phyloP scores from a whole-genome alignment of 2,797 vertebrate species.

The Micrastur ruficollis region DNA sequence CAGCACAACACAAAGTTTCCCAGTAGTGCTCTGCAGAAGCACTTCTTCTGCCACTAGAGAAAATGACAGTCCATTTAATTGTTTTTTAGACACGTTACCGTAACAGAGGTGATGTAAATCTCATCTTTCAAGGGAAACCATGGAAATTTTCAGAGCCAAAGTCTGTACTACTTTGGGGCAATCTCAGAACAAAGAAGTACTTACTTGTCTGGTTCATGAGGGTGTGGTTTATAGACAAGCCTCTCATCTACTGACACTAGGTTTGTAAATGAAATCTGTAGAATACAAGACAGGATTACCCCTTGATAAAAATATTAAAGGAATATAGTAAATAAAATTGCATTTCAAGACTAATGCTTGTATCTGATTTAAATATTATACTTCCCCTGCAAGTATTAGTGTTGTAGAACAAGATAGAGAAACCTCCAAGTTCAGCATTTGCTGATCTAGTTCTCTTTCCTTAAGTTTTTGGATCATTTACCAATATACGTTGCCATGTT shows the following conservation, averaged over 20 bases:
- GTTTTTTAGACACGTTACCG: background rate
- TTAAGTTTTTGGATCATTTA: background rate
- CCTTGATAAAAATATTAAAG: background rate
- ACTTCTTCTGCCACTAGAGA: background rate
- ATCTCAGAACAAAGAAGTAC: background rate
- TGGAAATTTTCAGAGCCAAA: background rate
- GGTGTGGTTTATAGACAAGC: conserved; percentile 93
- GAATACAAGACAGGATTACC: background rate
- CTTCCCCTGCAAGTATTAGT: background rate
- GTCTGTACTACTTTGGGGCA: background rate
- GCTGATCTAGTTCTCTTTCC: background rate
- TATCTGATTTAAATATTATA: background rate
- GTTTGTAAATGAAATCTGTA: conserved; percentile 94
- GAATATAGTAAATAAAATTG: background rate
- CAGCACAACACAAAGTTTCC: background rate
- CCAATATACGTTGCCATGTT: background rate
- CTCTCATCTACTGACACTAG: conserved; percentile 95
- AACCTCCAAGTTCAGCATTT: background rate
- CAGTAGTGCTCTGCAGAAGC: background rate
- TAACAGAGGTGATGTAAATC: background rate
- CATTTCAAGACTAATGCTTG: background rate
- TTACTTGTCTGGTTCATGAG: conserved; percentile 89
- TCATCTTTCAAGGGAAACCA: background rate
- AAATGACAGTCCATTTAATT: background rate
- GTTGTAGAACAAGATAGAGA: background rate